Base-by-base conservation (phyloP, 2,113 vertebrate species). In the Puffinus mauretanicus region DNA sequence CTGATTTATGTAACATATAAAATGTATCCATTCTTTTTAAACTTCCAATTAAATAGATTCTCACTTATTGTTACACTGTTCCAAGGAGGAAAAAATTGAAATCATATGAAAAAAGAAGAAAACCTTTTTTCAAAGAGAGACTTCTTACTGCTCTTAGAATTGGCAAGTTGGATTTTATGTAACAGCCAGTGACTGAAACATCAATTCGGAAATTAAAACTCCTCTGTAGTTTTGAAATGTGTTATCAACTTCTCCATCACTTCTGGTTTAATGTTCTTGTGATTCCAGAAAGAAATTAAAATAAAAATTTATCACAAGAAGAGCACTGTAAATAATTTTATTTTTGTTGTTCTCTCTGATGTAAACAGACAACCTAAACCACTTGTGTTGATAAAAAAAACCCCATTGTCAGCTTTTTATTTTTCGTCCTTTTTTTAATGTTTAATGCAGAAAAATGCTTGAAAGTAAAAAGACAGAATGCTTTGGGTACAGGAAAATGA, bases 11-110 rank as follows among this genome's bases (percentile, higher is more conserved):
- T 83, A 83, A 88, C 24, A 17, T 73, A 84, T 34, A 64, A 93
- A 98, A 86, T 85, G 55, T 86, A 91, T 86, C 61, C 54, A 77
- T 81, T 57, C 30, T 54, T 92, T 95, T 96, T 69, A 96, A 86
- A 16, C 13, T 78, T 92, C 49, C 78, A 89, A 38, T 97, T 97
- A 86, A 71, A 77, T 75, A 92, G 78, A 40, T 92, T 72, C 60
- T 88, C 12, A 62, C 26, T 91, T 57, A 88, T 88, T 91, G 82
- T 88, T 92, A 36, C 16, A 10, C 29, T 58, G 30, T 81, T 90
- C 38, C 46, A 67, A 88, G 40, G 60, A 91, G n/a, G 72, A 42
- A 27, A 87, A 97, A 86, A 65, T 34, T 88, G 58, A 92, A 94
- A 96, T 88, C 51, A 1, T 64, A 38, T 10, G 30, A 36, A 80